These are phyloP conservation scores for Jaculus jaculus DNA, from an alignment of 2,113 vertebrate species.

Conservation along the genomic window DNA sequence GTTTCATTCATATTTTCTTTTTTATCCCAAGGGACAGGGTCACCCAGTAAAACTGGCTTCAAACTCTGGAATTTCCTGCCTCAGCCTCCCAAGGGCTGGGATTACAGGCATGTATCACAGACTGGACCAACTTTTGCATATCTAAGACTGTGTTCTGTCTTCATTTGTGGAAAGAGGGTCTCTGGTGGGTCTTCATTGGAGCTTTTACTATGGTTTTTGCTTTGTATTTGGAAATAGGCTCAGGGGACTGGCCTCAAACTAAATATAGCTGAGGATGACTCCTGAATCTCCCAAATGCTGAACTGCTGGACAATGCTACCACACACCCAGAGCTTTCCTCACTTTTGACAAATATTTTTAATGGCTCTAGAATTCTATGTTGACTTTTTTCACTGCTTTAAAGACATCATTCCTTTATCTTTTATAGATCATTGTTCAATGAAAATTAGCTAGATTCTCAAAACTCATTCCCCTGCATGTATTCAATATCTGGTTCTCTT, in stretches of 20 bases:
- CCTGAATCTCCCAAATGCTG: background rate
- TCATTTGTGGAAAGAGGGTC: no score
- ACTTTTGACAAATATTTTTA: background rate
- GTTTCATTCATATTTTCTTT: background rate
- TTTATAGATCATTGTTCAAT: background rate
- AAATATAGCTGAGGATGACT: background rate
- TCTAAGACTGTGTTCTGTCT: background rate
- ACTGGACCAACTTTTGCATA: background rate
- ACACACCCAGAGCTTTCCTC: background rate
- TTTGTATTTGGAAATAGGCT: no score
- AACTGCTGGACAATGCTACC: background rate
- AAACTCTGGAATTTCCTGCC: background rate
- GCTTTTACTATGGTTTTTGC: no score
- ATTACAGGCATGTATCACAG: background rate
- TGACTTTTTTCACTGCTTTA: background rate
- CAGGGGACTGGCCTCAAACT: background rate
- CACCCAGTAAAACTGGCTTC: background rate
- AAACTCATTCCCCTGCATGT: no score
- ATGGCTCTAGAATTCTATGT: background rate
- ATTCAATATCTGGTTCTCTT: background rate
- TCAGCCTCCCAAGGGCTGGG: background rate
- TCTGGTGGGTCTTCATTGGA: no score
- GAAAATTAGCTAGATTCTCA: background rate
- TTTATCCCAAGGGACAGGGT: background rate
- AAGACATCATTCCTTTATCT: background rate